Conservation (phyloP, 2,888 invertebrate genomes). For the Bibio marci region DNA sequence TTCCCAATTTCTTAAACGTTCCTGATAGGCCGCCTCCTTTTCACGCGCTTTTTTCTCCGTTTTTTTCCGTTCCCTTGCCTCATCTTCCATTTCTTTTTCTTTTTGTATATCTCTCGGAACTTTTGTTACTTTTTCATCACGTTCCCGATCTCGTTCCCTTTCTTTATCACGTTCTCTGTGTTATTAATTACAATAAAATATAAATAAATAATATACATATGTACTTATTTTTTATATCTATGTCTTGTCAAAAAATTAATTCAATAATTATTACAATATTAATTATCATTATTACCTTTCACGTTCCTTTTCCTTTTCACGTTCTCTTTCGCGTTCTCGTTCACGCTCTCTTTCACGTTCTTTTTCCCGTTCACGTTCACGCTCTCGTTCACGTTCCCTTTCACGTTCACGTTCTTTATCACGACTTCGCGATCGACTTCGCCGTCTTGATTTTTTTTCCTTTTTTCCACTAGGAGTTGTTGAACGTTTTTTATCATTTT, state of each 20-base stretch:
- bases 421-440: slow-evolving; percentile 26
- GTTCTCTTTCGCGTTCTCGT: slow-evolving; percentile 29
- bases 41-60: slow-evolving; percentile 81
- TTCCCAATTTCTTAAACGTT: slow-evolving; percentile 67
- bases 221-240: no score
- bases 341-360: slow-evolving; percentile 33
- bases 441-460: slow-evolving; percentile 19
- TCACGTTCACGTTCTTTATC: slow-evolving; percentile 36
- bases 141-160: slow-evolving; percentile 17
- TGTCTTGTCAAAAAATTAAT: no score
- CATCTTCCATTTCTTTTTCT: slow-evolving; percentile 80
- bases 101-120: slow-evolving; percentile 44
- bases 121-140: slow-evolving; percentile 34
- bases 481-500: slow-evolving; percentile 14
- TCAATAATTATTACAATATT: no score
- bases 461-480: slow-evolving; percentile 26
- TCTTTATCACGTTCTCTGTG: slow-evolving; percentile 32
- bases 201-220: background rate
- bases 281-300: slow-evolving; percentile 9
- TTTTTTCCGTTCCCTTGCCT: slow-evolving; percentile 76
- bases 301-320: slow-evolving; percentile 28
- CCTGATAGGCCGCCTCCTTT: slow-evolving; percentile 94
- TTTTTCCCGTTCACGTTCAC: slow-evolving; percentile 40
- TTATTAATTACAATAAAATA: slow-evolving; percentile 20
- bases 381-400: slow-evolving; percentile 39